These are phyloP conservation scores for Pseudomyrmex pallidus DNA, from an alignment of 1,140 invertebrate genomes.

Conservation along the genomic window DNA sequence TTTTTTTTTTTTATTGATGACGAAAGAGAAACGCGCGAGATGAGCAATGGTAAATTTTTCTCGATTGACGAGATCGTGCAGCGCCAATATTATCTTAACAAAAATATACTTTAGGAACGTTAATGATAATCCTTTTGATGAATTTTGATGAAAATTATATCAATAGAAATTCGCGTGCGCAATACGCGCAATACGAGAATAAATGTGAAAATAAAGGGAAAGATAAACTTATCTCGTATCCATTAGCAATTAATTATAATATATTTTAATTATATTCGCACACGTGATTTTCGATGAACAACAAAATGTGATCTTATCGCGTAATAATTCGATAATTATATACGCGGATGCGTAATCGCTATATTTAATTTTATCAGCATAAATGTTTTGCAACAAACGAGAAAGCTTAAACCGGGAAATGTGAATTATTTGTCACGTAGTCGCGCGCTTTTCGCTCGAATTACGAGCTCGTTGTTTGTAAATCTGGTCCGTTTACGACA, in stretches of 20 bases:
- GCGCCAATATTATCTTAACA: background rate
- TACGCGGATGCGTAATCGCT: background rate
- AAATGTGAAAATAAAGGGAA: background rate
- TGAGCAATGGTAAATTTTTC: background rate
- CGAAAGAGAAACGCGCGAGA: background rate
- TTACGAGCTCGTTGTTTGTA: constrained; percentile 8
- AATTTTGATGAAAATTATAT: background rate
- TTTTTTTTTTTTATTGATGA: constrained; percentile 43
- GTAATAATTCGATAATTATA: constrained; percentile 29
- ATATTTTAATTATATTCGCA: constrained; percentile 37
- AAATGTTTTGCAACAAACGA: constrained; percentile 40
- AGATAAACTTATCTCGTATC: constrained; percentile 1
- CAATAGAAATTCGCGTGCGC: too few relatives aligned
- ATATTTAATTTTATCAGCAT: constrained; percentile 30
- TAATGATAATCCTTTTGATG: background rate
- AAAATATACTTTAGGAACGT: background rate
- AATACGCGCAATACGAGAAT: background rate
- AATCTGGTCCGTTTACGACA: constrained; percentile 7
- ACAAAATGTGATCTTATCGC: constrained; percentile 32
- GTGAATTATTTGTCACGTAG: constrained; percentile 34
- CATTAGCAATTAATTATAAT: background rate
- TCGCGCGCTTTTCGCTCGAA: background rate
- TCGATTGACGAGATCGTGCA: background rate
- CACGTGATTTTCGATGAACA: background rate
- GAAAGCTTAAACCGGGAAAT: constrained; percentile 19